A percentile compares a stretch with the other conserved stretches of the same genome.
Evolutionary conservation across 2,797 vertebrate species (phyloP).

Genomic region (Triplophysa bombifrons): DNA sequence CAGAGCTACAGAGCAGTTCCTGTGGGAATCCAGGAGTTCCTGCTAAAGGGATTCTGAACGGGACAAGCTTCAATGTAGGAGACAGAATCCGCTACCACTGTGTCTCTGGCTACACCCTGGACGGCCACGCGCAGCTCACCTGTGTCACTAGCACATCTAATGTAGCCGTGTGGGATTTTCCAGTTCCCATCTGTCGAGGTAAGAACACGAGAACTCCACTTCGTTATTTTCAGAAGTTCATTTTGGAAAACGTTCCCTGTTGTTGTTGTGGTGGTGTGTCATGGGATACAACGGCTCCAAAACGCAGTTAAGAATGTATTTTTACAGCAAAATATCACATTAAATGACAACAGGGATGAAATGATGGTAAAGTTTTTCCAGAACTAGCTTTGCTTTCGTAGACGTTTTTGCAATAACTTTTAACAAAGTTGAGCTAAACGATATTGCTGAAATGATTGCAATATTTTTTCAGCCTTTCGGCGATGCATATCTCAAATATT

Average conservation of each 20-base stretch:
- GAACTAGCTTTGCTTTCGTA: neutral
- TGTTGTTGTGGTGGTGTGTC: neutral
- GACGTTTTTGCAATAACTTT: neutral
- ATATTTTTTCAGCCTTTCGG: neutral
- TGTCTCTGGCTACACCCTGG: constrained; percentile 91
- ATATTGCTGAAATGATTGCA: neutral
- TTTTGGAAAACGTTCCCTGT: neutral
- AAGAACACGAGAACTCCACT: constrained; percentile 58
- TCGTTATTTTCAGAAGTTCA: neutral
- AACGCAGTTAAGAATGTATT: neutral
- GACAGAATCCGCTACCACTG: constrained; percentile 94
- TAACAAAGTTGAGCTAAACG: neutral
- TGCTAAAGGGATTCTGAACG: constrained; percentile 91
- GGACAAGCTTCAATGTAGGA: constrained; percentile 88
- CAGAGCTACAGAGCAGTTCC: constrained; percentile 93
- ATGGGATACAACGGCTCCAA: neutral
- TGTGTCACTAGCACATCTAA: constrained; percentile 86
- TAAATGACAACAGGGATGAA: neutral
- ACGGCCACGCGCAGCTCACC: constrained; percentile 93
- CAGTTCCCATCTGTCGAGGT: constrained; percentile 97
- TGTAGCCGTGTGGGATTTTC: constrained; percentile 94
- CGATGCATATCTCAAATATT: neutral
- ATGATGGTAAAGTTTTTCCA: neutral
- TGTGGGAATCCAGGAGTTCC: constrained; percentile 97
- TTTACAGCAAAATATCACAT: constrained; percentile 3